Conservation (phyloP, 2,113 vertebrate species). For the Tachycineta bicolor region DNA sequence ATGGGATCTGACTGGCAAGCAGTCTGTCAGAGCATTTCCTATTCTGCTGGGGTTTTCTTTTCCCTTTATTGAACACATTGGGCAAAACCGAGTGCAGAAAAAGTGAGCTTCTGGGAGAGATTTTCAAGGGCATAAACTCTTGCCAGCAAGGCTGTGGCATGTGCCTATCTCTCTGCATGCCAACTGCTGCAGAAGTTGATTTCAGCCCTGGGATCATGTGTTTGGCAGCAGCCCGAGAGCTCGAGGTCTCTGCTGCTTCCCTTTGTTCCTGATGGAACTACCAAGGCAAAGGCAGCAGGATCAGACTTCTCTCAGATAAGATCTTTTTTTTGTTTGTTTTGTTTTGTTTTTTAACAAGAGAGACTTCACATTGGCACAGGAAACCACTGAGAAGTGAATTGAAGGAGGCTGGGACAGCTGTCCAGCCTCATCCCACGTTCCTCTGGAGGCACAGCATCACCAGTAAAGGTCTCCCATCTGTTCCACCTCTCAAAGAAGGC, state of each 20-base stretch:
- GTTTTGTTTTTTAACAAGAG: not conserved
- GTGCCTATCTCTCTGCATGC: not conserved
- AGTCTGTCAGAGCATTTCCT: not conserved
- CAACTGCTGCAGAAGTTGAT: not conserved
- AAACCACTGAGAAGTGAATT: not conserved
- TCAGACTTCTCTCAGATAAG: not conserved
- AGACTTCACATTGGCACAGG: not conserved
- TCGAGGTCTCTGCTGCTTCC: not conserved
- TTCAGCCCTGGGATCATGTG: not conserved
- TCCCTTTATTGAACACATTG: not conserved
- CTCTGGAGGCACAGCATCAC: rapidly evolving
- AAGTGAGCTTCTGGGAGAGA: not conserved
- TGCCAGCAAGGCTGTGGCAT: not conserved
- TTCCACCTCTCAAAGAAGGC: not conserved
- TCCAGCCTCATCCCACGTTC: not conserved
- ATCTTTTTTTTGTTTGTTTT: no score
- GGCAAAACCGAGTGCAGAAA: not conserved
- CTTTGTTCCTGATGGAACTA: not conserved
- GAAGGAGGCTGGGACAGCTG: not conserved
- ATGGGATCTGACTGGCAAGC: not conserved
- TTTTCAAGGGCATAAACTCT: not conserved
- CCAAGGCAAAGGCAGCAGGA: not conserved
- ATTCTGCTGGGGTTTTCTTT: not conserved
- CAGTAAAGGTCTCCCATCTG: not conserved
- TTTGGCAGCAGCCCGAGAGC: not conserved